These are phyloP conservation scores for Ginglymostoma cirratum DNA, from an alignment of 2,113 vertebrate genomes.

Conservation along the genomic window DNA sequence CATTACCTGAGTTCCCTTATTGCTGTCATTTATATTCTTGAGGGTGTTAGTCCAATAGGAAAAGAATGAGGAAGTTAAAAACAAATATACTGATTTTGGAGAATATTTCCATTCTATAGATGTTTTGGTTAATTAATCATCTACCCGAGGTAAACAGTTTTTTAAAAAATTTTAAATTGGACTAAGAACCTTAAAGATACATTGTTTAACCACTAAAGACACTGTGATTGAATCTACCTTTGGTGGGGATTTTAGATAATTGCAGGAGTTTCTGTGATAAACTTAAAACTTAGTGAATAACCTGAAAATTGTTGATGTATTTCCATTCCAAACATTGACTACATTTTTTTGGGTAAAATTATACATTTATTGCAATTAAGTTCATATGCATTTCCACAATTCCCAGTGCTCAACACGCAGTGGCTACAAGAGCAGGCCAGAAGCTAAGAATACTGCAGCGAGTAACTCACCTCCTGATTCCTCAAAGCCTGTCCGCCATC, in stretches of 20 bases:
- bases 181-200: neutral
- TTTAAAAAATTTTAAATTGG: neutral
- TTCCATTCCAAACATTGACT: neutral
- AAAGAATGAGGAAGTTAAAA: conserved; percentile 7
- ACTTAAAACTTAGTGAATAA: neutral
- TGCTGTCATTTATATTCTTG: neutral
- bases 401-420: neutral
- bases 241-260: neutral
- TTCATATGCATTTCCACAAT: neutral
- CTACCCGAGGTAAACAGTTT: neutral
- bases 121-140: neutral
- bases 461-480: too few relatives aligned
- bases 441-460: too few relatives aligned
- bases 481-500: too few relatives aligned
- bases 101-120: neutral
- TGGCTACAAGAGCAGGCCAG: too few relatives aligned
- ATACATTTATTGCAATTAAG: neutral
- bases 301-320: neutral
- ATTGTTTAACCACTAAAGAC: neutral
- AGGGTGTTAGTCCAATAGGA: neutral
- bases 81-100: neutral
- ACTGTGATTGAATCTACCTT: neutral
- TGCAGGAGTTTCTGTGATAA: neutral
- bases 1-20: neutral
- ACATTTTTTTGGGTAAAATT: neutral